These are phyloP conservation scores for Nephrotoma guestfalica DNA, from an alignment of 2,888 invertebrate species.

Conservation along the genomic window DNA sequence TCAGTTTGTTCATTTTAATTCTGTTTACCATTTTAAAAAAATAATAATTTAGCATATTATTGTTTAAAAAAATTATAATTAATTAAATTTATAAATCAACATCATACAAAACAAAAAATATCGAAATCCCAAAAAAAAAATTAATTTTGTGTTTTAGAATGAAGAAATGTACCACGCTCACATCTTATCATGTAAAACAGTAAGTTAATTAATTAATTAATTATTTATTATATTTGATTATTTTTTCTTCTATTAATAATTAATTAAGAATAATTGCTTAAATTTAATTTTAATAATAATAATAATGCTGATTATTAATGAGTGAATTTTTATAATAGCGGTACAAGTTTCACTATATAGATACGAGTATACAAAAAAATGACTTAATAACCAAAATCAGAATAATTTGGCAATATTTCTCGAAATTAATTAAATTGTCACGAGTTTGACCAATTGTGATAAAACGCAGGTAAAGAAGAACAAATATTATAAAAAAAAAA, in stretches of 20 bases:
- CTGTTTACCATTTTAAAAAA: background rate
- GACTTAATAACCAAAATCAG: background rate
- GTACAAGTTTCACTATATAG: background rate
- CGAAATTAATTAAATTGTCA: background rate
- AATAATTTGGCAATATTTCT: background rate
- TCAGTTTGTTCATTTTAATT: background rate
- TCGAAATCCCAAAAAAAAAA: background rate
- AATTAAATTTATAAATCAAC: background rate
- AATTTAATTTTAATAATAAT: background rate
- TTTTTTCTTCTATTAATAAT: background rate
- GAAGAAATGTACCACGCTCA: constrained; percentile 12
- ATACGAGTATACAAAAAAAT: background rate
- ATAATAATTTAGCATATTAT: background rate
- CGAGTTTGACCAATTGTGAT: background rate
- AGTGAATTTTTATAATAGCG: background rate
- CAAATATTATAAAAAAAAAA: too few relatives aligned
- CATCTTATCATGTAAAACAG: constrained; percentile 11
- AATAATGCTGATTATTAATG: background rate
- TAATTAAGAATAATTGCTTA: background rate
- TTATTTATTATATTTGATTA: background rate
- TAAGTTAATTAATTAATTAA: constrained; percentile 8
- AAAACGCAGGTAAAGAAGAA: too few relatives aligned
- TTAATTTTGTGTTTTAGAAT: constrained; percentile 11
- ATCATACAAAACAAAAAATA: background rate
- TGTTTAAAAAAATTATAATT: background rate